These are phyloP conservation scores for Ochropleura plecta DNA, from an alignment of 2,888 invertebrate species.

Conservation along the genomic window DNA sequence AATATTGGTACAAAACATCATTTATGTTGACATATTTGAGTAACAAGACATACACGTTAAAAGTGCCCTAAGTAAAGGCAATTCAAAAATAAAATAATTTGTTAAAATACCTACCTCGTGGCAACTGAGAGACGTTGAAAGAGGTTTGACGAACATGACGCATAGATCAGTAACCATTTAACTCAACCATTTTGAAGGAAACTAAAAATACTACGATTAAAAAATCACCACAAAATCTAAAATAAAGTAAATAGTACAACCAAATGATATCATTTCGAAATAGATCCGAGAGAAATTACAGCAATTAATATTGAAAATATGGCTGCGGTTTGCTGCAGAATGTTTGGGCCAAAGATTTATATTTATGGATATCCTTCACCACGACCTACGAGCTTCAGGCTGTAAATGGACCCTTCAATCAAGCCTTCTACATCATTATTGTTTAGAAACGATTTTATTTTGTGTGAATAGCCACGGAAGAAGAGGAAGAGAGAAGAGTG, in stretches of 20 bases:
- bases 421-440: neutral
- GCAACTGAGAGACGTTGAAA: no score
- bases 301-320: constrained; percentile 32
- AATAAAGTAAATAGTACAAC: neutral
- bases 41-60: no score
- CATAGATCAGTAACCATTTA: no score
- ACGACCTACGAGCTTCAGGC: neutral
- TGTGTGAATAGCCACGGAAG: neutral
- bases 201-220: neutral
- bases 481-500: no score
- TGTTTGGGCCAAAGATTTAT: constrained; percentile 2
- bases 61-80: no score
- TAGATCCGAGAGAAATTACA: constrained; percentile 18
- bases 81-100: no score
- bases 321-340: constrained; percentile 1
- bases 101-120: no score
- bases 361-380: neutral
- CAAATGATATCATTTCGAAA: constrained; percentile 13
- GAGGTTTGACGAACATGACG: no score
- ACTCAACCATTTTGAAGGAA: no score
- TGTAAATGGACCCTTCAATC: neutral
- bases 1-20: no score
- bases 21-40: no score
- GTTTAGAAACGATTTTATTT: neutral
- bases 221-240: neutral